Base-by-base conservation (phyloP, 1,140 invertebrate species). In the Euwallacea similis region DNA sequence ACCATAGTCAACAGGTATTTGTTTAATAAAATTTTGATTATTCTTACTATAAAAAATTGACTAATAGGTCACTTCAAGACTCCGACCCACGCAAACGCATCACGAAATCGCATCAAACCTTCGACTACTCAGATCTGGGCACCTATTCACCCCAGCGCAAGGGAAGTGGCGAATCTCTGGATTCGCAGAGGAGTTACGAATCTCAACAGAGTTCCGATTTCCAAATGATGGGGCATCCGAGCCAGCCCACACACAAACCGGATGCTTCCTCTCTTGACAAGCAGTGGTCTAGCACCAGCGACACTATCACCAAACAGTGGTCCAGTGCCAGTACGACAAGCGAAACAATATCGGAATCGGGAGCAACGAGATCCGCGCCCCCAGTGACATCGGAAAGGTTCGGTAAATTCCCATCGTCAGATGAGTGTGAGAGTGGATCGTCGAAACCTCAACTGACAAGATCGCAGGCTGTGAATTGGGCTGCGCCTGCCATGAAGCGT, bases 31-130 rank as follows among this genome's bases (percentile, higher is more conserved):
- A 4, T 33, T 33, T 1, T 33, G 4, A 33, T 1, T 2, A 33
- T 33, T 33, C 21, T 33, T 33, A 33, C 1, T 33, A 33, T 33
- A 33, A 33, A 33, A 2, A 33, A 4, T 33, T 4, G 21, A 33
- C 21, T 33, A 33, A 33, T 50, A 50, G 46, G 46, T 2, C 13
- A 13, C 13, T 13, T 47, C 85, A 87, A 41, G 84, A 83, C 46
- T 78, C 77, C 54, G 86, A 88, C 61, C 81, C 69, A 7, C 87
- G 88, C 74, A 84, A 84, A 42, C 87, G 87, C 79, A 76, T 87
- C 7, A 83, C 80, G 2, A 85, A 85, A 78, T 81, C 82, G 7
- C 83, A 84, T 68, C 84, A 84, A 65, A 84, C 83, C 16, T 80
- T 80, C 46, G 84, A 85, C 61, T 73, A 82, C 61, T 77, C 82